Evolutionary conservation across 2,113 vertebrate genomes (phyloP), one percentile per base, ranked within the genome.

Genomic region (Corythornis madagascariensis): DNA sequence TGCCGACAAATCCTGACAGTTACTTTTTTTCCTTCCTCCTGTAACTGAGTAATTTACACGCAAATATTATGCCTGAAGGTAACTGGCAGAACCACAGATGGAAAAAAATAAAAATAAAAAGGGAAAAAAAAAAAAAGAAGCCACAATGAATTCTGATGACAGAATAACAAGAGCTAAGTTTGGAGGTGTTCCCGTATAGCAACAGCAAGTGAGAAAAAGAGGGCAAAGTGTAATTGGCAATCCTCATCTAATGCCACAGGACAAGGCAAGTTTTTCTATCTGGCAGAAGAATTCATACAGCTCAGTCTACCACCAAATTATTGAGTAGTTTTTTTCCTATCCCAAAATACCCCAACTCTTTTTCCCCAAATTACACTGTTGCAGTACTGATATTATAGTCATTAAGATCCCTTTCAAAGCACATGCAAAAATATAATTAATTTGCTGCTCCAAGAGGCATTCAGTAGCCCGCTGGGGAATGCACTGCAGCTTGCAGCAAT

Each of bases 21-120:
- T 50, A 21, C 48, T 66, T 92, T 83, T 80, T 84, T 59, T 10
- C 18, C 57, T 80, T 95, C 52, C 31, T 55, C 50, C 16, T 81
- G 43, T 38, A 87, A 93, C 86, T 79, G 78, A 95, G 56, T 93
- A 73, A 92, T 77, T 85, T 85, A 64, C 52, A 93, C 85, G 67
- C 72, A 95, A 93, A 95, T 91, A 75, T 43, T 77, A 64, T 50
- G 43, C 84, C 88, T 75, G 42, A 75, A 92, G 88, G 67, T 79
- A 95, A 93, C 21, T 87, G 86, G 83, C 60, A 95, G 77, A 94
- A 86, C 16, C 25, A 71, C 43, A 90, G 53, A 85, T 74, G 29
- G 21, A 3, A 7, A 38, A 43, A 56, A 26, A 17, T 14, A 28
- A 16, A 19, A 66, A 61, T 6, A 17, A 22, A 43, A 57, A n/a